Conservation (phyloP, 1,140 invertebrate species). For the Lordiphosa clarofinis region DNA sequence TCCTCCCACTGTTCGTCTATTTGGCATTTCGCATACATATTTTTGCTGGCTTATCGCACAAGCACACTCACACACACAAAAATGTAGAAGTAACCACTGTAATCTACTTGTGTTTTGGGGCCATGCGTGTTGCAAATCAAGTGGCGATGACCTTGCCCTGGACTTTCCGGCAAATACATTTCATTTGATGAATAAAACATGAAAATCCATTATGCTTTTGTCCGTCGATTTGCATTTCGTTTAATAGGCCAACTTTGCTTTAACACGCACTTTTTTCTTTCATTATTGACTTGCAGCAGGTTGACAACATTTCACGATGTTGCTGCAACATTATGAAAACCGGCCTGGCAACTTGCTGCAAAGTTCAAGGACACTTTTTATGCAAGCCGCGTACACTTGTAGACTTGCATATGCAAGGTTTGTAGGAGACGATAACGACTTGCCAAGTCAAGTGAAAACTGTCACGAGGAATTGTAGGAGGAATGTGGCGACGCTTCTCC, state of each 20-base stretch:
- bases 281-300: background rate
- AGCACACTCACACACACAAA: background rate
- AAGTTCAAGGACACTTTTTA: slow-evolving; percentile 14
- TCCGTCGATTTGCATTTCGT: slow-evolving; percentile 8
- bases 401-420: background rate
- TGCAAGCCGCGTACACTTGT: background rate
- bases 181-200: slow-evolving; percentile 10
- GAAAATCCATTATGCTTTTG: background rate
- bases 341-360: slow-evolving; percentile 10
- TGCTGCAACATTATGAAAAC: slow-evolving; percentile 3
- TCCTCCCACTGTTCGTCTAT: background rate
- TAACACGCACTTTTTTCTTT: background rate
- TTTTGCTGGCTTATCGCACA: slow-evolving; percentile 7
- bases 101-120: slow-evolving; percentile 6
- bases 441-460: slow-evolving; percentile 23
- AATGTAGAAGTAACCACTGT: slow-evolving; percentile 1
- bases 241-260: slow-evolving; percentile 11
- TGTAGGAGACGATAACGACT: slow-evolving; percentile 4
- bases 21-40: slow-evolving; percentile 2
- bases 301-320: slow-evolving; percentile 4
- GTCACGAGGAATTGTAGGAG: slow-evolving; percentile 14
- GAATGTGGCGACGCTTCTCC: background rate
- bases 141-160: slow-evolving; percentile 9
- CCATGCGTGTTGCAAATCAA: slow-evolving; percentile 11
- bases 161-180: slow-evolving; percentile 3